Base-by-base conservation (phyloP, 2,113 vertebrate species). In the Peromyscus leucopus region DNA sequence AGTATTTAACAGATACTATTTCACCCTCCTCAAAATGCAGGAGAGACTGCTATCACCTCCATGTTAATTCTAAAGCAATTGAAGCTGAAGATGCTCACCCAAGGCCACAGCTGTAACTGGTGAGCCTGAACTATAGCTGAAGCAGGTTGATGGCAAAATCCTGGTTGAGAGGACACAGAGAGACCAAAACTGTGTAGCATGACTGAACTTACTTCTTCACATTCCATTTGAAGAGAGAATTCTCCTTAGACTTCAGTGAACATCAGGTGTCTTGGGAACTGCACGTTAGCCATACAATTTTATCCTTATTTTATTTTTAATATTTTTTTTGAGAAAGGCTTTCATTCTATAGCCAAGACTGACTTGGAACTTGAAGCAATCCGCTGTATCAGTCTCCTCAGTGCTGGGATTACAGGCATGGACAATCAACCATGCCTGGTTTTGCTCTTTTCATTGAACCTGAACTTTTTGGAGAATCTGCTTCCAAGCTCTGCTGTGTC, bases 1-100 rank as follows among this genome's bases (percentile, higher is more conserved):
- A 89, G 10, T 75, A 87, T 88, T 95, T 92, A 63, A 33, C 1
- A 92, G 26, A 1, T 51, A 46, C 84, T 89, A 51, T 36, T 74
- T 82, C 92, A 86, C 59, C 65, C 3, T 92, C 48, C 22, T 86
- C 94, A 78, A 90, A 72, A 67, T 59, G 16, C 51, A 39, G 26
- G 11, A 55, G 51, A 51, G 12, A 39, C 36, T 11, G 1, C 26
- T 79, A 46, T n/a, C 51, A 26, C 16, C 6, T 16, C 7, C 51
- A 71, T 80, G 72, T 92, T 76, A 82, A 39, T 92, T 22, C 63
- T 39, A 88, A 84, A 21, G 33, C 51, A 95, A 90, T 5, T 79
- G 75, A 86, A 36, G 31, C 24, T 71, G 89, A 55, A 74, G 63
- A 65, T 0, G 63, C 39, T 63, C 51, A 22, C 17, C 22, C 0